Conservation (phyloP, 2,888 invertebrate species). For the Plagodis dolabraria region DNA sequence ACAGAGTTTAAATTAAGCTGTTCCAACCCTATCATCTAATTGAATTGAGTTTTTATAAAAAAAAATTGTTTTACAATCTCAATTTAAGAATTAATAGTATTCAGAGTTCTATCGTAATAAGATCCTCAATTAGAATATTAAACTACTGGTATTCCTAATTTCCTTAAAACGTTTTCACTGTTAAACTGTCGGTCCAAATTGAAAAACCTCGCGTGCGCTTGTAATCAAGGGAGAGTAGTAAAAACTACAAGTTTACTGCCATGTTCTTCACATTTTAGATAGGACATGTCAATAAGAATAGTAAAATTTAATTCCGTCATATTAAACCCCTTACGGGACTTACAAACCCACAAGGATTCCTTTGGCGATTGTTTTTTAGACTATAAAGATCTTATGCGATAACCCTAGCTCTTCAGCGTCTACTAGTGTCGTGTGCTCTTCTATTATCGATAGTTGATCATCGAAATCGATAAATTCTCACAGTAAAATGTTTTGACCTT, state of each 20-base stretch:
- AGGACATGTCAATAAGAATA: slow-evolving; percentile 48
- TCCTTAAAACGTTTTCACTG: slow-evolving; percentile 23
- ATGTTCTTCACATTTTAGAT: slow-evolving; percentile 31
- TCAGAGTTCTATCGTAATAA: neutral
- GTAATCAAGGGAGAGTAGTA: slow-evolving; percentile 16
- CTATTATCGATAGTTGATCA: slow-evolving; percentile 60
- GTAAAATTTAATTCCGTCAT: slow-evolving; percentile 70
- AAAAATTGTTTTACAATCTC: no score
- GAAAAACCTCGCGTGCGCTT: slow-evolving; percentile 5
- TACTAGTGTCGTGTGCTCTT: slow-evolving; percentile 64
- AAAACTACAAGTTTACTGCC: slow-evolving; percentile 33
- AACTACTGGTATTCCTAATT: slow-evolving; percentile 7
- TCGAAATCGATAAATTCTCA: slow-evolving; percentile 67
- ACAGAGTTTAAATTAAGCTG: no score
- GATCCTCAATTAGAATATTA: neutral
- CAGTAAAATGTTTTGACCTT: slow-evolving; percentile 68
- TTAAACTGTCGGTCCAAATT: slow-evolving; percentile 7
- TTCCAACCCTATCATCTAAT: no score
- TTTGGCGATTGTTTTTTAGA: slow-evolving; percentile 61
- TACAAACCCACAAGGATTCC: slow-evolving; percentile 49
- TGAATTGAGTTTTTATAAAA: no score
- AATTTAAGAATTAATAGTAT: neutral
- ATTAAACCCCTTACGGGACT: slow-evolving; percentile 63
- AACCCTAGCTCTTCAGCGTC: slow-evolving; percentile 54
- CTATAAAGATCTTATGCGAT: slow-evolving; percentile 74